Percentiles rank a stretch among this genome's conserved stretches.
These are phyloP conservation scores for Misgurnus mizolepis DNA, from an alignment of 2,113 vertebrate genomes.

Conservation along the genomic window DNA sequence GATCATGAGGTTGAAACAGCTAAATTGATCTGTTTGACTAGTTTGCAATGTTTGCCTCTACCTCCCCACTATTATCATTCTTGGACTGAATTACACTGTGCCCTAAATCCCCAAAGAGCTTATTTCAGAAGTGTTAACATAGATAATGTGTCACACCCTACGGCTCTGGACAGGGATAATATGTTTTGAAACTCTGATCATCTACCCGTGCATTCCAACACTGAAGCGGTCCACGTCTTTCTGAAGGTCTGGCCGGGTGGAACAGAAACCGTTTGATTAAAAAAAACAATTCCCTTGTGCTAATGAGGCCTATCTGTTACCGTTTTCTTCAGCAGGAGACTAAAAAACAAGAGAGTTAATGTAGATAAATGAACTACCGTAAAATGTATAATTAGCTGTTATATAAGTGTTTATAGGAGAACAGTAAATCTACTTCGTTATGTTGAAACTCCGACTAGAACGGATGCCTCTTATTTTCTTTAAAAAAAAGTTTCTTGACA, in stretches of 20 bases:
- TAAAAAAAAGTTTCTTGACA: too few relatives aligned
- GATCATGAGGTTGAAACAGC: conserved; percentile 19
- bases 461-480: neutral
- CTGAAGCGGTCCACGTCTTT: conserved; percentile 5
- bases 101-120: conserved; percentile 19
- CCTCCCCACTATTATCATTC: conserved; percentile 42
- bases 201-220: conserved; percentile 42
- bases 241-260: conserved; percentile 3
- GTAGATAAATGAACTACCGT: neutral
- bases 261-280: conserved; percentile 15
- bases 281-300: conserved; percentile 23
- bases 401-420: neutral
- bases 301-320: conserved; percentile 28
- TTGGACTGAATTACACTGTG: conserved; percentile 41
- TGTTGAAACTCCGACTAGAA: neutral
- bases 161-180: conserved; percentile 27
- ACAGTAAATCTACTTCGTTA: neutral
- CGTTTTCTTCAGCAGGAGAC: conserved; percentile 22
- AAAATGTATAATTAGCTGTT: neutral
- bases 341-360: conserved; percentile 24
- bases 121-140: conserved; percentile 36
- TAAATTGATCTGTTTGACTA: conserved; percentile 13
- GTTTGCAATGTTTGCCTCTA: conserved; percentile 22
- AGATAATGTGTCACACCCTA: conserved; percentile 13
- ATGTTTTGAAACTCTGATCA: conserved; percentile 23